Conservation (phyloP, 2,797 vertebrate genomes). For the Poecilia velifera region DNA sequence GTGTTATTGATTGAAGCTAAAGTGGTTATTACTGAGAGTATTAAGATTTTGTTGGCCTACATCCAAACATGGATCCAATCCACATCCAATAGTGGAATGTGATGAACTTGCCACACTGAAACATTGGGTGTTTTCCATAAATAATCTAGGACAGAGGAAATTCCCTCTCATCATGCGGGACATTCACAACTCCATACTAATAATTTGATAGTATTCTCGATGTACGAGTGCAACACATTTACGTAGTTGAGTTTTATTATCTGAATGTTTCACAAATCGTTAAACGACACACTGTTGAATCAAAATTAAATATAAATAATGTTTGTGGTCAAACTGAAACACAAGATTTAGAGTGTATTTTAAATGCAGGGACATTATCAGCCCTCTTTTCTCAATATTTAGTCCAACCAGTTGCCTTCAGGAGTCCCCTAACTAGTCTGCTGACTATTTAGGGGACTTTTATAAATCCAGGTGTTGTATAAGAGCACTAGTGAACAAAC, state of each 20-base stretch:
- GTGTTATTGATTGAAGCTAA: conserved; percentile 31
- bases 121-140: conserved; percentile 29
- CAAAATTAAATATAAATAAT: background rate
- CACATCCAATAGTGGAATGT: conserved; percentile 31
- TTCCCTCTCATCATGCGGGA: conserved; percentile 55
- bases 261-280: too few species aligned
- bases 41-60: conserved; percentile 34
- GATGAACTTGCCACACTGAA: conserved; percentile 29
- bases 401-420: background rate
- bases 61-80: conserved; percentile 53
- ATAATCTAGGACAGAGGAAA: conserved; percentile 50
- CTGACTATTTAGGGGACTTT: too few species aligned
- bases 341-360: background rate
- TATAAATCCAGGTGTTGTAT: background rate
- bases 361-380: background rate
- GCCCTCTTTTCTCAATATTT: background rate
- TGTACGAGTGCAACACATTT: too few species aligned
- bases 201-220: too few species aligned
- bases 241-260: too few species aligned
- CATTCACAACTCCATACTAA: conserved; percentile 3
- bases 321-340: background rate
- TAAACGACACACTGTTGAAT: too few species aligned
- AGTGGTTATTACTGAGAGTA: conserved; percentile 32
- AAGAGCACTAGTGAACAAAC: background rate
- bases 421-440: too few species aligned